These are phyloP conservation scores for Cetonia aurata DNA, from an alignment of 2,888 invertebrate genomes.

Conservation along the genomic window DNA sequence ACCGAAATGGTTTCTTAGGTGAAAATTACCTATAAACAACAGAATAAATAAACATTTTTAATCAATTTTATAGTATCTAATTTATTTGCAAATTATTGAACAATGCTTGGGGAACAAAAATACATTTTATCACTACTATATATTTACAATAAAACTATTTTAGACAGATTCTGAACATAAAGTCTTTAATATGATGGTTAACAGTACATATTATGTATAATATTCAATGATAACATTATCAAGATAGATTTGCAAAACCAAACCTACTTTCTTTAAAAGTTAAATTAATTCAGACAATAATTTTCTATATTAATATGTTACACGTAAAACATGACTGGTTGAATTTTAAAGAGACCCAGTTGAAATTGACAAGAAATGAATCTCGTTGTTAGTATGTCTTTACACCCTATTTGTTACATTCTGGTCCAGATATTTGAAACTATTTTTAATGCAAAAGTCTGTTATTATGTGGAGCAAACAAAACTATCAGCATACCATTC, in stretches of 20 bases:
- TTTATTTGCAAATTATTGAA: conserved; percentile 55
- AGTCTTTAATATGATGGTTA: conserved; percentile 56
- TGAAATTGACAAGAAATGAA: conserved; percentile 23
- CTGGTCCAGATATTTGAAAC: conserved; percentile 37
- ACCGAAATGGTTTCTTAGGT: too few relatives aligned
- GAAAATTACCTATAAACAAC: neutral
- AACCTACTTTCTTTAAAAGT: conserved; percentile 30
- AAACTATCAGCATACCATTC: neutral
- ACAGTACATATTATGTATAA: conserved; percentile 55
- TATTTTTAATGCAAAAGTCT: conserved; percentile 4
- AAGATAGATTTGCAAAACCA: conserved; percentile 41
- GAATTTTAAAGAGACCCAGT: conserved; percentile 27
- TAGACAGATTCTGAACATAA: conserved; percentile 59
- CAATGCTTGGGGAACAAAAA: conserved; percentile 59
- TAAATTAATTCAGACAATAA: conserved; percentile 35
- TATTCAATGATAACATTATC: conserved; percentile 43
- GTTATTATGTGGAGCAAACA: conserved; percentile 28
- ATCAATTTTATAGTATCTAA: conserved; percentile 54
- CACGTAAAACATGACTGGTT: conserved; percentile 39
- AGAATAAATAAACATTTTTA: conserved; percentile 46
- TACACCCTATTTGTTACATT: conserved; percentile 20
- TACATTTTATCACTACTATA: conserved; percentile 60
- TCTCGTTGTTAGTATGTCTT: conserved; percentile 31
- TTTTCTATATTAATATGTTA: conserved; percentile 38
- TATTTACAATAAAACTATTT: conserved; percentile 61